Base-by-base conservation (phyloP, 2,888 invertebrate genomes). In the Ischnura elegans region DNA sequence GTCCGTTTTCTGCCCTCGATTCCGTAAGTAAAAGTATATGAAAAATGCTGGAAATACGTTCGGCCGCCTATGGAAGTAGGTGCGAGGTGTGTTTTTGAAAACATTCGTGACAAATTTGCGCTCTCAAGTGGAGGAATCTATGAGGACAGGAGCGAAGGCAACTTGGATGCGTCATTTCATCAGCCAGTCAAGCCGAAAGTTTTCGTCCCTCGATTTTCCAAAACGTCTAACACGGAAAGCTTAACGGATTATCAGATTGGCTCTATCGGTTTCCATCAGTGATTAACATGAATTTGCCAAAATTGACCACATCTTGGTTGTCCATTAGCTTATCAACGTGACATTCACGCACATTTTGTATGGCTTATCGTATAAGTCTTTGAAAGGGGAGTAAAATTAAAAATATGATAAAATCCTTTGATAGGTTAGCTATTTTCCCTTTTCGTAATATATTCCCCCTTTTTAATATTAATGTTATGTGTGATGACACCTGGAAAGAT, bases 1-100 rank as follows among this genome's bases (percentile, higher is more conserved):
- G 36, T 76, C 76, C 29, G 29, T 13, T 13, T 10, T 76, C 13
- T 76, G 76, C 16, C 76, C 36, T 13, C 76, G 29, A n/a, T 36
- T 10, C 76, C 76, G 16, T 36, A 29, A 76, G 76, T 76, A 76
- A 76, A 76, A 36, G 76, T 76, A 76, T 76, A 76, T 76, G 76
- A 76, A 29, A 36, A 76, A 76, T 36, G 2, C 13, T 2, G 36
- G 36, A 36, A 36, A 76, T 29, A 76, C 16, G 76, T 16, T 36
- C 76, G 76, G 76, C 36, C 29, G 36, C 8, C 29, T 8, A 76
- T 36, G 76, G 36, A 76, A 76, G 76, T n/a, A 76, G 76, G 76
- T 29, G n/a, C 76, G 76, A 13, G 76, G 76, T 36, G 10, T 76
- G 76, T 76, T 76, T 76, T 76, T 36, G 76, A 29, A 76, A 76